Conservation (phyloP, 2,113 vertebrate species). For the Notarius quadriscutis region DNA sequence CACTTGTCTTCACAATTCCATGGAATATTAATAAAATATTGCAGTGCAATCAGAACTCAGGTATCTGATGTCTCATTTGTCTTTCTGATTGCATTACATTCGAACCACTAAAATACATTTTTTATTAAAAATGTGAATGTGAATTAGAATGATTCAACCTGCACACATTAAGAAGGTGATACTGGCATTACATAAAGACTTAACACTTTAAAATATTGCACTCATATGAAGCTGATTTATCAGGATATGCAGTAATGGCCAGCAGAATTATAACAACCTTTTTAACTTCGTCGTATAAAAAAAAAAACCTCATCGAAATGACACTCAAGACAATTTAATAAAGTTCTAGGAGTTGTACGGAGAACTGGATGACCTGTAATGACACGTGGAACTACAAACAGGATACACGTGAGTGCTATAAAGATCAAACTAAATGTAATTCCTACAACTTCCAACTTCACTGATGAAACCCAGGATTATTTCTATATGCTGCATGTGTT, state of each 20-base stretch:
- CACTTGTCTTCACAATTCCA: background rate
- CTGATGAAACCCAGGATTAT: constrained; percentile 1
- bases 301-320: background rate
- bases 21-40: background rate
- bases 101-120: background rate
- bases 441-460: background rate
- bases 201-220: background rate
- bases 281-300: background rate
- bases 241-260: background rate
- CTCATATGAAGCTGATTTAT: constrained; percentile 4
- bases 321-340: background rate
- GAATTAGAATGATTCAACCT: background rate
- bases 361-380: background rate
- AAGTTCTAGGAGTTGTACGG: background rate
- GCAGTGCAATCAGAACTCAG: background rate
- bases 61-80: background rate
- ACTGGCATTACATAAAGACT: background rate
- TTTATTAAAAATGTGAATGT: background rate
- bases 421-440: constrained; percentile 2
- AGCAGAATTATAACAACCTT: background rate
- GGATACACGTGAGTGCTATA: background rate
- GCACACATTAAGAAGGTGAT: background rate
- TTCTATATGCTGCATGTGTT: background rate
- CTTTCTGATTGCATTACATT: background rate
- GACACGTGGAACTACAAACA: background rate